Evolutionary conservation across 2,888 invertebrate species (phyloP).

Genomic region (Hydropsyche betteni): DNA sequence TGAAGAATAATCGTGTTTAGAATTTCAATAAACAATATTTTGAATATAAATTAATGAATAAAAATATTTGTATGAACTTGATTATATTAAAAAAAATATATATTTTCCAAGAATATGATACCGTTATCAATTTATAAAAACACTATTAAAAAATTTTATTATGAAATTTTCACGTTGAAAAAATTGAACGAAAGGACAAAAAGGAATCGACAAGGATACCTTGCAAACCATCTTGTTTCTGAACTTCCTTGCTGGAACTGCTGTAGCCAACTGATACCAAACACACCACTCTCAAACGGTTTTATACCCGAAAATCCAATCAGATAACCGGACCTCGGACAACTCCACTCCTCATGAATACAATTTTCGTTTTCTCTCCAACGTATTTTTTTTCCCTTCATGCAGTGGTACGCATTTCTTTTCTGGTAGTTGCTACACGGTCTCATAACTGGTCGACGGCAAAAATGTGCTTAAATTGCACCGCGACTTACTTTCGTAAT

Average conservation of each 20-base stretch:
- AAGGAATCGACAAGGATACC: neutral
- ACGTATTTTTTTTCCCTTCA: neutral
- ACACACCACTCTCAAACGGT: slow-evolving; percentile 21
- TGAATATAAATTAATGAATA: too few species aligned
- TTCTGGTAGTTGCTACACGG: neutral
- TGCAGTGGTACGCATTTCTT: slow-evolving; percentile 1
- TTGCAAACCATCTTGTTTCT: slow-evolving; percentile 25
- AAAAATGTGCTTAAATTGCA: too few species aligned
- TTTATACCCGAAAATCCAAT: slow-evolving; percentile 25
- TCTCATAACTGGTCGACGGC: neutral
- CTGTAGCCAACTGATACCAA: slow-evolving; percentile 26
- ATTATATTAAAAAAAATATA: too few species aligned
- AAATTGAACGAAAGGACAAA: too few species aligned
- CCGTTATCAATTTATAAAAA: too few species aligned
- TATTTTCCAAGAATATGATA: too few species aligned
- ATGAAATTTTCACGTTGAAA: neutral
- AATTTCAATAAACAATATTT: too few species aligned
- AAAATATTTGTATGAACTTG: too few species aligned
- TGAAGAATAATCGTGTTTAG: too few species aligned
- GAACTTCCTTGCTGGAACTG: slow-evolving; percentile 3
- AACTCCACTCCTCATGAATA: neutral
- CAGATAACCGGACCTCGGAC: slow-evolving; percentile 20
- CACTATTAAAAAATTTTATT: neutral
- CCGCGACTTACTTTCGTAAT: too few species aligned
- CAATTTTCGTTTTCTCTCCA: neutral